Percentiles rank a stretch among this genome's conserved stretches.
Conservation (phyloP, 2,113 vertebrate species). For the Ia io region DNA sequence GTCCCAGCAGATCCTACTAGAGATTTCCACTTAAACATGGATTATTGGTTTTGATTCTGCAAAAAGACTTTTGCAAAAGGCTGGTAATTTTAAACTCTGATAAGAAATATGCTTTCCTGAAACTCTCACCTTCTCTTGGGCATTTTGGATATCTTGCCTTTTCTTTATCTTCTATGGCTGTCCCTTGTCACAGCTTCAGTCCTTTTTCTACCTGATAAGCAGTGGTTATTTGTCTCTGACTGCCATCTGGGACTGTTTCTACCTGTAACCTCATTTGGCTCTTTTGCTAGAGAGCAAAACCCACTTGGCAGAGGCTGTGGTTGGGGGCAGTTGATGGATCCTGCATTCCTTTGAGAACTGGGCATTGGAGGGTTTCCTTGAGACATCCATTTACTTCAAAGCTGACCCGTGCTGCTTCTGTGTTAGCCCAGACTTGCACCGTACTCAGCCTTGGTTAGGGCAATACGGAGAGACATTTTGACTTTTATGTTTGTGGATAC, state of each 20-base stretch:
- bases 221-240: not conserved
- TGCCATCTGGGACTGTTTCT: not conserved
- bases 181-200: not conserved
- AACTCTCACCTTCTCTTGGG: not conserved
- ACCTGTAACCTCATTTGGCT: not conserved
- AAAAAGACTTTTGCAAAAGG: not conserved
- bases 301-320: not conserved
- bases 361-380: not conserved
- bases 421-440: not conserved
- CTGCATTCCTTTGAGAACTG: not conserved
- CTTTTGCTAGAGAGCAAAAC: not conserved
- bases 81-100: not conserved
- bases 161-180: not conserved
- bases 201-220: not conserved
- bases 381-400: not conserved
- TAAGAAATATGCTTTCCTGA: not conserved
- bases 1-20: not conserved
- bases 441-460: not conserved
- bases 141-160: not conserved
- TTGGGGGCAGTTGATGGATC: not conserved
- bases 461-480: not conserved
- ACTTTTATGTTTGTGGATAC: not conserved
- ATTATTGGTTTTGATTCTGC: not conserved
- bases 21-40: not conserved
- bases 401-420: not conserved